A percentile compares a stretch with the other conserved stretches of the same genome.
Conservation (phyloP, 2,888 invertebrate genomes). For the Heteropelma amictum region DNA sequence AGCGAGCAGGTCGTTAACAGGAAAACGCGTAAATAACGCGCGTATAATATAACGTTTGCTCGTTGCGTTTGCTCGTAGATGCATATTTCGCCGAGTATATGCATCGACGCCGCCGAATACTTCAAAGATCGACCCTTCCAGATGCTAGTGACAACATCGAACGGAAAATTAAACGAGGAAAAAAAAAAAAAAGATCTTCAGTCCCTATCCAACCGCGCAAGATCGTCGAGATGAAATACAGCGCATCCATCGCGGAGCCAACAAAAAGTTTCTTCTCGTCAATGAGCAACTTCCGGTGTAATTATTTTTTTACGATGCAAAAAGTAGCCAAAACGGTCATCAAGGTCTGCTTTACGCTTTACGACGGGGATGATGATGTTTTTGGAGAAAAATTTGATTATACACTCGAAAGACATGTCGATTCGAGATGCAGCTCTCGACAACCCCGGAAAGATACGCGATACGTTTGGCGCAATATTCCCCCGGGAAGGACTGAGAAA, state of each 20-base stretch:
- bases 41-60: constrained; percentile 11
- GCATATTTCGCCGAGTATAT: constrained; percentile 4
- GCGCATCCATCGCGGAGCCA: no score
- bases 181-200: no score
- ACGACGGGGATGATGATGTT: no score
- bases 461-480: constrained; percentile 41
- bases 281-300: no score
- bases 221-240: no score
- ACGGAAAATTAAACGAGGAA: no score
- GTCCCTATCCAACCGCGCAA: no score
- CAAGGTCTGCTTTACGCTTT: no score
- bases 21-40: constrained; percentile 36
- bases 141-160: neutral
- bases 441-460: constrained; percentile 28
- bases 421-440: neutral
- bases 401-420: neutral
- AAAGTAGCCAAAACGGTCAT: no score
- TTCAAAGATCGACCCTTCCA: constrained; percentile 4
- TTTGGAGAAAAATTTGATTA: no score
- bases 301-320: no score
- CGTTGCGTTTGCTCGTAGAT: neutral
- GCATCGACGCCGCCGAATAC: constrained; percentile 21
- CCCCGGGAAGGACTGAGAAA: neutral
- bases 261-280: no score
- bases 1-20: constrained; percentile 68